A percentile compares a stretch with the other conserved stretches of the same genome.
Conservation (phyloP, 2,797 vertebrate species). For the Acropternis orthonyx region DNA sequence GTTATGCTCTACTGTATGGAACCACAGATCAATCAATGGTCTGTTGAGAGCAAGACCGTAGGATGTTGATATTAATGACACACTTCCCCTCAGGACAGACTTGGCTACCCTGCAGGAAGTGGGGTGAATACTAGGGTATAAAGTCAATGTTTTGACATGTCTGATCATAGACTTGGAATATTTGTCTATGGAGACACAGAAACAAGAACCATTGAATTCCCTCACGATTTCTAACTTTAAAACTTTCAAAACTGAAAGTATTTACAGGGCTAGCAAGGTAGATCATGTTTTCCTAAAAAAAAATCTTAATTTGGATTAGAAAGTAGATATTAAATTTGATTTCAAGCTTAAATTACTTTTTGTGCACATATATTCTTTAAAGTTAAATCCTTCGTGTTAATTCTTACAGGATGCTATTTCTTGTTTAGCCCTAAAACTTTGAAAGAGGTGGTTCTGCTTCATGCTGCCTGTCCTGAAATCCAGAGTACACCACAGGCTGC, state of each 20-base stretch:
- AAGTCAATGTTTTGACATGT: conserved; percentile 49
- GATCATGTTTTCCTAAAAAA: neutral
- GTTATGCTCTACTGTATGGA: neutral
- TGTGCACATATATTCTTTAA: neutral
- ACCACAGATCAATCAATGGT: conserved; percentile 37
- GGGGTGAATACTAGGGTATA: conserved; percentile 24
- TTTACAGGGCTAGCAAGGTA: neutral
- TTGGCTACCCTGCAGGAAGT: conserved; percentile 57
- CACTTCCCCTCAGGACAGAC: conserved; percentile 42
- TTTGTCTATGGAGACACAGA: neutral
- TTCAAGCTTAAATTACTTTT: neutral
- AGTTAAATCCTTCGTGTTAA: neutral
- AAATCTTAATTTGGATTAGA: neutral
- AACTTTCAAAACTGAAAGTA: neutral
- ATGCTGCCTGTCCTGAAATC: neutral
- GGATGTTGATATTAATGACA: conserved; percentile 64
- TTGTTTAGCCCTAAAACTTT: neutral
- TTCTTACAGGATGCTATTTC: neutral
- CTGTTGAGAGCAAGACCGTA: neutral
- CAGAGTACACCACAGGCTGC: neutral
- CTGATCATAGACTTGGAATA: neutral
- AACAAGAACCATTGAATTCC: neutral
- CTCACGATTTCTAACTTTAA: neutral
- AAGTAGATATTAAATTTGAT: neutral
- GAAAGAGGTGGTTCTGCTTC: neutral